Percentiles rank a stretch among this genome's conserved stretches.
phyloP scores from a whole-genome alignment of 2,797 vertebrate species.

The Gouania willdenowi region DNA sequence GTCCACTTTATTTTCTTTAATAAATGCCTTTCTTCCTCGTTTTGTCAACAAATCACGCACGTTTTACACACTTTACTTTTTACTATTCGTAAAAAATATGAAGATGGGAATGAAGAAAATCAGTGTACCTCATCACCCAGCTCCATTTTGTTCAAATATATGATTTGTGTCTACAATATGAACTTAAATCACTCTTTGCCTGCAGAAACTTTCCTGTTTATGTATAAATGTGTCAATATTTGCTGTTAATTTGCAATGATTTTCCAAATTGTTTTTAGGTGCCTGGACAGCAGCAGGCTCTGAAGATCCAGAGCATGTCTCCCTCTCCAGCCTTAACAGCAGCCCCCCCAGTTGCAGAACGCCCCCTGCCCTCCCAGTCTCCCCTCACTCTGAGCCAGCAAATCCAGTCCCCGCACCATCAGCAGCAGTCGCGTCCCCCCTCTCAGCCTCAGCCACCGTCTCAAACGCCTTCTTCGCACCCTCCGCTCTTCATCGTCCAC shows the following conservation, averaged over 20 bases:
- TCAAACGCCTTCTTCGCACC: slow-evolving; percentile 77
- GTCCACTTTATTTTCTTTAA: too few species aligned
- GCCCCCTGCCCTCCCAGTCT: slow-evolving; percentile 82
- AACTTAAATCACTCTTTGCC: slow-evolving; percentile 16
- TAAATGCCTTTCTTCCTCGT: too few species aligned
- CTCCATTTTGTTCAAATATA: slow-evolving; percentile 16
- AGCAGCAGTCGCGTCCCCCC: slow-evolving; percentile 70
- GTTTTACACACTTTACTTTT: too few species aligned
- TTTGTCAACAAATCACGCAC: too few species aligned
- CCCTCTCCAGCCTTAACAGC: slow-evolving; percentile 77
- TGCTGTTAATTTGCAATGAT: neutral
- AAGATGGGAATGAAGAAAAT: too few species aligned
- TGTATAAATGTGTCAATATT: slow-evolving; percentile 11
- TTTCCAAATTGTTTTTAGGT: slow-evolving; percentile 69
- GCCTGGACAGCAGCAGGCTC: slow-evolving; percentile 80
- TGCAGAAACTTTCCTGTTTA: slow-evolving; percentile 17
- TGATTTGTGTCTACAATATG: too few species aligned
- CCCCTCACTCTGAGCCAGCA: slow-evolving; percentile 82
- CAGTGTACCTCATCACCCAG: slow-evolving; percentile 45
- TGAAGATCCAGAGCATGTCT: slow-evolving; percentile 85
- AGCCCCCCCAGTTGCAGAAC: slow-evolving; percentile 72
- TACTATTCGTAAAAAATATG: too few species aligned
- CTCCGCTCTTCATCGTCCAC: slow-evolving; percentile 83
- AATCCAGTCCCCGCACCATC: slow-evolving; percentile 81
- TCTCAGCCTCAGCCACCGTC: slow-evolving; percentile 78